Evolutionary conservation across 2,888 invertebrate genomes (phyloP).

Genomic region (Sinotaia quadrata): DNA sequence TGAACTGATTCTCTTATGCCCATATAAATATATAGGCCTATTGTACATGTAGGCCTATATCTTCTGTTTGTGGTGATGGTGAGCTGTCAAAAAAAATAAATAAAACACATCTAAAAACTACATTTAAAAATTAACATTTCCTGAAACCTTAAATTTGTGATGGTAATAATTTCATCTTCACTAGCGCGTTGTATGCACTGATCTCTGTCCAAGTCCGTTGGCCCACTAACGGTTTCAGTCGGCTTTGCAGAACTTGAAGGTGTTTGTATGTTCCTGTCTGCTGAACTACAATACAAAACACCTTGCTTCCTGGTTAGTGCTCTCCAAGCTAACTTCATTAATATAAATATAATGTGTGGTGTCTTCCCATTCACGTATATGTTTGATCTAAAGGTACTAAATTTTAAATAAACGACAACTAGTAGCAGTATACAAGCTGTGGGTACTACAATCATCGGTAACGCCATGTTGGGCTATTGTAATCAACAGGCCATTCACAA

Average conservation of each 20-base stretch:
- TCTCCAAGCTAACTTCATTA: not conserved
- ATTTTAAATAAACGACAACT: not conserved
- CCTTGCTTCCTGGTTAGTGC: not conserved
- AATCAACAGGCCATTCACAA: too few species aligned
- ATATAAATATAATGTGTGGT: not conserved
- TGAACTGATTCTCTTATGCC: too few species aligned
- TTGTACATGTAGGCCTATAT: not conserved
- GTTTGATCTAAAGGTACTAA: not conserved
- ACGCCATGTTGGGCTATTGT: too few species aligned
- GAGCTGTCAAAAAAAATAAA: not conserved
- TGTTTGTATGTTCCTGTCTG: too few species aligned
- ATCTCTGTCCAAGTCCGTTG: too few species aligned
- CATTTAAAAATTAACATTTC: not conserved
- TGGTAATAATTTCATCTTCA: constrained; percentile 12
- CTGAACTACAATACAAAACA: too few species aligned
- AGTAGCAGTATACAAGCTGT: too few species aligned
- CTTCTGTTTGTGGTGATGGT: not conserved
- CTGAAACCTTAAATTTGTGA: constrained; percentile 12
- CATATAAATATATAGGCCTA: too few species aligned
- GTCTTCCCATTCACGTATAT: not conserved
- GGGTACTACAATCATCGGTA: too few species aligned
- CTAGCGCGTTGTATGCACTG: not conserved
- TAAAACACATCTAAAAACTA: not conserved
- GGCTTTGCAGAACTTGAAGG: not conserved
- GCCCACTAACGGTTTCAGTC: too few species aligned